These are phyloP conservation scores for Rhinoderma darwinii DNA, from an alignment of 2,113 vertebrate genomes.

Conservation along the genomic window DNA sequence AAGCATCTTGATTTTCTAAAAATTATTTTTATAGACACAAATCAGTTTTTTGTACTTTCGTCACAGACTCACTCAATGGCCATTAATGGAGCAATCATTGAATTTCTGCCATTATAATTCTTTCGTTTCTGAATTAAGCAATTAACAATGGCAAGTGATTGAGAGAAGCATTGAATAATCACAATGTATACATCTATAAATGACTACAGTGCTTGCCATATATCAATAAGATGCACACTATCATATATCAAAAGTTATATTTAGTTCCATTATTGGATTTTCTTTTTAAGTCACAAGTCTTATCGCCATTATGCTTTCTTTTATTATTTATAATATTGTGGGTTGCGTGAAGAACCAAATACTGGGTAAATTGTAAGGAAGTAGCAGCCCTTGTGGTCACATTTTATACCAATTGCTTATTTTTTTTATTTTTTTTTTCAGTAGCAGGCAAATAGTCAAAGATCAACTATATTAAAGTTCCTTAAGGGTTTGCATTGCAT, in stretches of 20 bases:
- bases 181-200: slow-evolving; percentile 32
- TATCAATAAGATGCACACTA: background rate
- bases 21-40: background rate
- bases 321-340: too few species aligned
- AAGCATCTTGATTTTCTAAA: background rate
- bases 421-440: too few species aligned
- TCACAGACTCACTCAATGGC: slow-evolving; percentile 16
- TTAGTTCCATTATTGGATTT: slow-evolving; percentile 2
- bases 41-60: background rate
- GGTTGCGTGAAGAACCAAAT: too few species aligned
- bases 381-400: too few species aligned
- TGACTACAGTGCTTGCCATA: background rate
- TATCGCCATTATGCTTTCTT: background rate
- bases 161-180: slow-evolving; percentile 37
- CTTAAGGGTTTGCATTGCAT: too few species aligned
- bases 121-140: background rate
- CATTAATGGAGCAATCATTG: slow-evolving; percentile 34
- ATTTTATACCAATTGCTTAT: too few species aligned
- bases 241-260: background rate
- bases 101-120: slow-evolving; percentile 26
- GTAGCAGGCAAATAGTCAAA: too few species aligned
- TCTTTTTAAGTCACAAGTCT: background rate
- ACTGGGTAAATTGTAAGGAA: too few species aligned
- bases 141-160: slow-evolving; percentile 25
- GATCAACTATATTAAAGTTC: too few species aligned